Evolutionary conservation across 1,140 invertebrate species (phyloP).

Genomic region (Scaptomyza graminum): DNA sequence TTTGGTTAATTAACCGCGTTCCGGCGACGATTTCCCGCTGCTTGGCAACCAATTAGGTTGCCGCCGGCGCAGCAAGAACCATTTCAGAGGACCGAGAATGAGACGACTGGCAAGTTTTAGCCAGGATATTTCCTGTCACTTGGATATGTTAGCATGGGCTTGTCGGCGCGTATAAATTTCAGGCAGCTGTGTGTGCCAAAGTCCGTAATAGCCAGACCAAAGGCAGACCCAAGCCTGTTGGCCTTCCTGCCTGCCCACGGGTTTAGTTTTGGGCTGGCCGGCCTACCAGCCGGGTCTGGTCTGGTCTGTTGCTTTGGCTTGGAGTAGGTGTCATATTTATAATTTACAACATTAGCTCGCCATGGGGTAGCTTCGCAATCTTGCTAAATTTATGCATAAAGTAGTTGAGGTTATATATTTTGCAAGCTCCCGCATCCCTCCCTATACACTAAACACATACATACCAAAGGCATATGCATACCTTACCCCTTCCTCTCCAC

Average conservation of each 20-base stretch:
- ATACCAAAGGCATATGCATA: too few species aligned
- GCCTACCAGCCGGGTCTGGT: constrained; percentile 13
- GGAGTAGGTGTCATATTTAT: constrained; percentile 82
- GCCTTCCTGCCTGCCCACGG: constrained; percentile 62
- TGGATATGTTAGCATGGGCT: constrained; percentile 26
- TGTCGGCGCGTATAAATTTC: constrained; percentile 68
- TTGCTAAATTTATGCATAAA: constrained; percentile 81
- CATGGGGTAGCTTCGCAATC: constrained; percentile 81
- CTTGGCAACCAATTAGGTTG: constrained; percentile 77
- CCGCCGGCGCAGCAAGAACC: constrained; percentile 48
- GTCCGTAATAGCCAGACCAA: constrained; percentile 2
- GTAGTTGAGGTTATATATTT: constrained; percentile 81
- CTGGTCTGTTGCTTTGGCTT: constrained; percentile 40
- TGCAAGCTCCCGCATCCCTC: constrained; percentile 13
- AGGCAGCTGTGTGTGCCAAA: constrained; percentile 52
- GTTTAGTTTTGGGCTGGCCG: constrained; percentile 33
- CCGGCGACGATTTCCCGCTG: constrained; percentile 77
- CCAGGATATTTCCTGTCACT: constrained; percentile 67
- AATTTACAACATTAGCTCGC: constrained; percentile 82
- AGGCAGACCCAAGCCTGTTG: constrained; percentile 17
- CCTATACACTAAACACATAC: not conserved
- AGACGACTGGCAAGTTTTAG: constrained; percentile 18
- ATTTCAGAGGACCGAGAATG: constrained; percentile 9
- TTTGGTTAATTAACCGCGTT: constrained; percentile 80
- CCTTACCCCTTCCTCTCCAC: not conserved